Conservation (phyloP, 2,888 invertebrate genomes). For the Bombylius discolor region DNA sequence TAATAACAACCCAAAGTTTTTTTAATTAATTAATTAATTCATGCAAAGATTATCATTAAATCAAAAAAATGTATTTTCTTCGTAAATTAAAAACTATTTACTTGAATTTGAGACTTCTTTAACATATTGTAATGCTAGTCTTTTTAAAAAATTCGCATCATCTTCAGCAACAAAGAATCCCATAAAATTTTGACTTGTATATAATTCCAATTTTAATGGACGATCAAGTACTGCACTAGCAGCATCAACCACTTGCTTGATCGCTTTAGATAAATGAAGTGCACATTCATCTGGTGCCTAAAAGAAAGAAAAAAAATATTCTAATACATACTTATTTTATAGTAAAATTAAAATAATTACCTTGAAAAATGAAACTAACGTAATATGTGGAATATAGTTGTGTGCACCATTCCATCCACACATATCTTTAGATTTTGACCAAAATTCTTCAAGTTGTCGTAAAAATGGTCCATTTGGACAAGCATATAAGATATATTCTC, state of each 20-base stretch:
- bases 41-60: slow-evolving; percentile 2
- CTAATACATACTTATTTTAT: not conserved
- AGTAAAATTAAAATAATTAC: slow-evolving; percentile 32
- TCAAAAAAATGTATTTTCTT: not conserved
- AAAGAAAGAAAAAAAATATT: slow-evolving; percentile 13
- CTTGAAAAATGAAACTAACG: slow-evolving; percentile 79
- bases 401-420: slow-evolving; percentile 85
- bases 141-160: slow-evolving; percentile 66
- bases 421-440: slow-evolving; percentile 58
- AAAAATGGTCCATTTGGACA: slow-evolving; percentile 62
- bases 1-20: slow-evolving; percentile 13
- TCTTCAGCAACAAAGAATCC: slow-evolving; percentile 76
- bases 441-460: slow-evolving; percentile 56
- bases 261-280: slow-evolving; percentile 51
- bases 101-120: slow-evolving; percentile 64
- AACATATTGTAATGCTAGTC: slow-evolving; percentile 65
- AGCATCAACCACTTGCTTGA: slow-evolving; percentile 60
- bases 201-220: slow-evolving; percentile 62
- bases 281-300: slow-evolving; percentile 67
- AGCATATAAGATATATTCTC: slow-evolving; percentile 79
- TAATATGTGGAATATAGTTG: slow-evolving; percentile 81
- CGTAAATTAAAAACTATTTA: slow-evolving; percentile 36
- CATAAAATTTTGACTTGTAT: slow-evolving; percentile 80
- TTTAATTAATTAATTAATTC: not conserved
- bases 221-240: slow-evolving; percentile 52